These are phyloP conservation scores for Sthenelais limicola DNA, from an alignment of 2,888 invertebrate genomes.

Conservation along the genomic window DNA sequence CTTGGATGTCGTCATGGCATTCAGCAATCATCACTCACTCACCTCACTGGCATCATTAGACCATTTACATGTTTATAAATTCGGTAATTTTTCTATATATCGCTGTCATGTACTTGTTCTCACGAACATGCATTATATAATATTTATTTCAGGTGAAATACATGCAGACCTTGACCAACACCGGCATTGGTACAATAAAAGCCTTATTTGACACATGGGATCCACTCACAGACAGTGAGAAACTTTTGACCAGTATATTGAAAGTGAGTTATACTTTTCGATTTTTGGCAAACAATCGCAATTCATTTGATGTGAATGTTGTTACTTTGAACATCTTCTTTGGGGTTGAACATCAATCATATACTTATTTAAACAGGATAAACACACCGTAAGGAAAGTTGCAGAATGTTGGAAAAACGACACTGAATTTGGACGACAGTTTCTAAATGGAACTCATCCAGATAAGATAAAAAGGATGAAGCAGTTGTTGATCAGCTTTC, in stretches of 20 bases:
- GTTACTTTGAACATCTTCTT: no score
- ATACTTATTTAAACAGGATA: conserved; percentile 14
- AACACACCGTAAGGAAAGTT: conserved; percentile 38
- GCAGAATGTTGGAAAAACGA: conserved; percentile 46
- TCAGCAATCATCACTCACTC: no score
- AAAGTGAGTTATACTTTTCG: conserved; percentile 26
- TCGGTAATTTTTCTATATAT: no score
- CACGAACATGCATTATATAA: not conserved
- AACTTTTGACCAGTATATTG: conserved; percentile 47
- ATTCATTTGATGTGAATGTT: no score
- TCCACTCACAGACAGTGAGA: conserved; percentile 43
- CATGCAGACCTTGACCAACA: conserved; percentile 44
- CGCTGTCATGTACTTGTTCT: no score
- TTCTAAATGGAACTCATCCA: conserved; percentile 49
- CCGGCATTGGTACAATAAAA: conserved; percentile 39
- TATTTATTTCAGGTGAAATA: conserved; percentile 35
- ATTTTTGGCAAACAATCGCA: no score
- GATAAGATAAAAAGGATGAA: conserved; percentile 38
- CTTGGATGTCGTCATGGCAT: no score
- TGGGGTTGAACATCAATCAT: no score
- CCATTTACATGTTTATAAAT: no score
- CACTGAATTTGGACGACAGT: conserved; percentile 52
- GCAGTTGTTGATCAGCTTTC: conserved; percentile 36
- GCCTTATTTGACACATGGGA: conserved; percentile 47
- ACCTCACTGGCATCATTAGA: no score